Evolutionary conservation across 2,888 invertebrate genomes (phyloP).

Genomic region (Hyposoter dolosus): DNA sequence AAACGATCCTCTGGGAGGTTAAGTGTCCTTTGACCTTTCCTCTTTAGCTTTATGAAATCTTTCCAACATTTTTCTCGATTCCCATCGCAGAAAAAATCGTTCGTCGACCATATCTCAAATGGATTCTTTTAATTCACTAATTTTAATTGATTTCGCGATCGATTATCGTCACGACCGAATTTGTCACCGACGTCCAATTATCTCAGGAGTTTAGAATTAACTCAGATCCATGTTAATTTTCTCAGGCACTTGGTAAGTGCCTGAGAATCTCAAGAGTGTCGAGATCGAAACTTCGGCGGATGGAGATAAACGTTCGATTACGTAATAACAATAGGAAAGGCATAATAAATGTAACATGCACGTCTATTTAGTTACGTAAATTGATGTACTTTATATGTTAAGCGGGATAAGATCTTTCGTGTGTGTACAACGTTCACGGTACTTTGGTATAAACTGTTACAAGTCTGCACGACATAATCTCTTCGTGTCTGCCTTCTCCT

Average conservation of each 20-base stretch:
- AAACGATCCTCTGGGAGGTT: background rate
- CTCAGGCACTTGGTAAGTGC: background rate
- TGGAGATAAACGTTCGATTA: background rate
- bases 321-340: constrained; percentile 33
- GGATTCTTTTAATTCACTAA: background rate
- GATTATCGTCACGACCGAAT: background rate
- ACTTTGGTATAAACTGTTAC: constrained; percentile 50
- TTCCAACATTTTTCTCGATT: background rate
- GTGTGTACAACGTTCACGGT: constrained; percentile 19
- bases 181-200: background rate
- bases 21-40: constrained; percentile 26
- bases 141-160: background rate
- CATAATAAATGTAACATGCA: constrained; percentile 43
- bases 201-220: background rate
- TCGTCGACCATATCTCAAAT: background rate
- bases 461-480: constrained; percentile 47
- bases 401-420: constrained; percentile 44
- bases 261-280: constrained; percentile 5
- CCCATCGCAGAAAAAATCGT: background rate
- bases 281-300: background rate
- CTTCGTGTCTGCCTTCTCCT: constrained; percentile 30
- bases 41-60: background rate
- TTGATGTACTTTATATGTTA: constrained; percentile 40
- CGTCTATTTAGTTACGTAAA: constrained; percentile 56
- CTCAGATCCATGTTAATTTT: constrained; percentile 1